These are phyloP conservation scores for Hydrophis major DNA, from an alignment of 2,797 vertebrate species.

Conservation along the genomic window DNA sequence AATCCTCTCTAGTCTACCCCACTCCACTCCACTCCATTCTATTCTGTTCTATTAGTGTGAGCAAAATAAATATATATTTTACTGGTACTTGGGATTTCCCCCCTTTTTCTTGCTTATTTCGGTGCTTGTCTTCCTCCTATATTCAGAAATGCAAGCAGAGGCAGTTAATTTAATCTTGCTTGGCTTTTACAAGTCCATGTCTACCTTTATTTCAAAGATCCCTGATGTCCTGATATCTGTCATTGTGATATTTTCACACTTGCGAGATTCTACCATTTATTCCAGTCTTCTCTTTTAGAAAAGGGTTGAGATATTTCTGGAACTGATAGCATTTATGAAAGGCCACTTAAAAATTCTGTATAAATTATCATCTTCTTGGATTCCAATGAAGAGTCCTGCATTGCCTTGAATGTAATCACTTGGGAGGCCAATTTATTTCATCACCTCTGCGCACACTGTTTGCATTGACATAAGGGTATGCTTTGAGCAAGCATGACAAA, in stretches of 20 bases:
- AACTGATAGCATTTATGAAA: constrained; percentile 63
- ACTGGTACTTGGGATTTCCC: background rate
- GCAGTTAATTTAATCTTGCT: background rate
- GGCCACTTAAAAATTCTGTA: constrained; percentile 65
- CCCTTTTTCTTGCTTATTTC: background rate
- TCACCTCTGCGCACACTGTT: constrained; percentile 74
- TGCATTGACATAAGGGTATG: constrained; percentile 78
- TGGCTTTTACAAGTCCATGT: background rate
- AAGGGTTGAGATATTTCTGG: constrained; percentile 56
- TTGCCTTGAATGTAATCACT: constrained; percentile 78
- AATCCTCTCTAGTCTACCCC: too few relatives aligned
- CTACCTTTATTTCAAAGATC: background rate
- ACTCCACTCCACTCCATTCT: background rate
- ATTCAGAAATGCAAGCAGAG: background rate
- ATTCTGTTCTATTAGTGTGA: background rate
- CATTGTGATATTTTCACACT: background rate
- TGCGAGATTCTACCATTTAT: background rate
- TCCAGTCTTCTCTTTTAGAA: constrained; percentile 17
- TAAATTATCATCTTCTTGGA: constrained; percentile 71
- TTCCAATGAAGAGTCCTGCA: constrained; percentile 70
- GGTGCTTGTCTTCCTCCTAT: background rate
- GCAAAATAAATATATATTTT: background rate
- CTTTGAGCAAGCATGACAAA: constrained; percentile 81
- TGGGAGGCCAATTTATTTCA: constrained; percentile 84
- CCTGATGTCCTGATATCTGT: background rate